These are phyloP conservation scores for Watersipora subatra DNA, from an alignment of 1,140 invertebrate species.

Conservation along the genomic window DNA sequence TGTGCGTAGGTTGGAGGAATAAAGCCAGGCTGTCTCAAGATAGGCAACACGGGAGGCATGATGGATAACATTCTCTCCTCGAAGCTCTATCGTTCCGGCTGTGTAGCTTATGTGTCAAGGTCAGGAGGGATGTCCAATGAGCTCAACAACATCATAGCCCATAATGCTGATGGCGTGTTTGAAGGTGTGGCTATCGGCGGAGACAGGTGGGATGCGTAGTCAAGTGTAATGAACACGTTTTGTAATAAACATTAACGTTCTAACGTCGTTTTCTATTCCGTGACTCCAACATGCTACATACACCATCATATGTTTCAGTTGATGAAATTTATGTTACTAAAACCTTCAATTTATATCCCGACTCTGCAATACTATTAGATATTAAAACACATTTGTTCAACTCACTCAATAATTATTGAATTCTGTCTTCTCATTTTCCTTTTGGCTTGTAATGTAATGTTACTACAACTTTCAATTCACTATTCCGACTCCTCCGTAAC, in stretches of 20 bases:
- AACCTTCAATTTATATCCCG: too few species aligned
- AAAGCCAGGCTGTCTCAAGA: slow-evolving; percentile 98
- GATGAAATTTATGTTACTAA: too few species aligned
- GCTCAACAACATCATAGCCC: slow-evolving; percentile 94
- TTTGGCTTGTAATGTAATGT: too few species aligned
- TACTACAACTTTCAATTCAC: too few species aligned
- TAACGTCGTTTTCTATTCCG: not conserved
- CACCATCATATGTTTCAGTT: too few species aligned
- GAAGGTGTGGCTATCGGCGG: slow-evolving; percentile 99
- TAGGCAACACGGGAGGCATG: slow-evolving; percentile 98
- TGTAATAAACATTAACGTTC: not conserved
- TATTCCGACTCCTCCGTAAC: too few species aligned
- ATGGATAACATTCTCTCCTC: slow-evolving; percentile 97
- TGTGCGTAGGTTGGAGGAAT: slow-evolving; percentile 54
- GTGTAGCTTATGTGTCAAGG: slow-evolving; percentile 91
- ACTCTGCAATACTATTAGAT: too few species aligned
- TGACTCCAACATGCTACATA: too few species aligned
- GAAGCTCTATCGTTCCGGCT: slow-evolving; percentile 84
- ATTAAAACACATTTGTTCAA: too few species aligned
- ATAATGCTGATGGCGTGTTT: slow-evolving; percentile 89
- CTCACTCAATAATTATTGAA: too few species aligned
- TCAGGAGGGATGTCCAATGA: slow-evolving; percentile 99
- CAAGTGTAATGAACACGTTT: not conserved
- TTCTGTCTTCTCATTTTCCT: too few species aligned
- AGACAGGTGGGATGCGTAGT: slow-evolving; percentile 64